A percentile compares a stretch with the other conserved stretches of the same genome.
These are phyloP conservation scores for Lutraria lutraria DNA, from an alignment of 2,888 invertebrate genomes.

Conservation along the genomic window DNA sequence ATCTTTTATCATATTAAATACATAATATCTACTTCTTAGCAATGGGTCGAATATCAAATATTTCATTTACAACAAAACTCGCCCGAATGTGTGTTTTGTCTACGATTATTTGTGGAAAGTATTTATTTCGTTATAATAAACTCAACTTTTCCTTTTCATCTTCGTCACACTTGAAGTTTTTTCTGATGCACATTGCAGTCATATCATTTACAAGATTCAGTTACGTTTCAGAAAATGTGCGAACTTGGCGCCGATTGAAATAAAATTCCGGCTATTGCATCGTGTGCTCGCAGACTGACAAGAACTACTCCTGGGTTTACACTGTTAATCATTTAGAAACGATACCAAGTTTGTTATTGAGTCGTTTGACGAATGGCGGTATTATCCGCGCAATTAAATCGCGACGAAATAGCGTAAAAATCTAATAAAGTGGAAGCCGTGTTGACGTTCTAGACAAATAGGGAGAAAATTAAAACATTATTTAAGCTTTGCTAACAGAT, in stretches of 20 bases:
- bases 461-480: constrained; percentile 60
- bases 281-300: background rate
- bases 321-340: constrained; percentile 24
- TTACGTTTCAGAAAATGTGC: background rate
- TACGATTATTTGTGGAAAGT: no score
- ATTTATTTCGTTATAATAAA: no score
- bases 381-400: constrained; percentile 36
- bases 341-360: constrained; percentile 19
- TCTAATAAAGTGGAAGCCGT: constrained; percentile 52
- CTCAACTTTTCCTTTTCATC: no score
- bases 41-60: no score
- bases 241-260: background rate
- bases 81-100: no score
- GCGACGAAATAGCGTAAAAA: constrained; percentile 39
- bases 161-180: no score
- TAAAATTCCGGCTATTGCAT: background rate
- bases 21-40: no score
- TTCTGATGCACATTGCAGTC: no score
- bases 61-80: no score
- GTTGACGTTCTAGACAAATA: constrained; percentile 57
- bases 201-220: no score
- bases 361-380: constrained; percentile 28
- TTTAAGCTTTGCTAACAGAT: constrained; percentile 53
- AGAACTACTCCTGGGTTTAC: background rate
- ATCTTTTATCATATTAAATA: no score